Evolutionary conservation across 2,888 invertebrate genomes (phyloP).

Genomic region (Pinctada fucata): DNA sequence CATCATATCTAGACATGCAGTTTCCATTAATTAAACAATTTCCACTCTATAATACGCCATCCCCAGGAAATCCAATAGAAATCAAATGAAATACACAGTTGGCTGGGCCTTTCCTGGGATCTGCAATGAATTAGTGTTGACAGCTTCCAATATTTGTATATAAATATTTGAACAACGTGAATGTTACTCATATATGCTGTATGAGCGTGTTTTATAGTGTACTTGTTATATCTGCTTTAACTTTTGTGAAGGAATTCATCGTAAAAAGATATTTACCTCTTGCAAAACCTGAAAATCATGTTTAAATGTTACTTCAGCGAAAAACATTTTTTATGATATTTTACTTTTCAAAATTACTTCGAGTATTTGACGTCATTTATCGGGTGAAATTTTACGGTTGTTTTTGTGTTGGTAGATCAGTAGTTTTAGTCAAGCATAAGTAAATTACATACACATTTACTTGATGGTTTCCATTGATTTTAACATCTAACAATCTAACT

Average conservation of each 20-base stretch:
- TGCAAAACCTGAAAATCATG: no score
- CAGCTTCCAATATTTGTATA: slow-evolving; percentile 2
- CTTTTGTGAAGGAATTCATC: not conserved
- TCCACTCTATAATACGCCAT: not conserved
- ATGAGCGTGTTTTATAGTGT: not conserved
- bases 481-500: no score
- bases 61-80: not conserved
- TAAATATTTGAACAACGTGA: not conserved
- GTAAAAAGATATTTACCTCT: not conserved
- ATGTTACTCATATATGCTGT: not conserved
- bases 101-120: not conserved
- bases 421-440: no score
- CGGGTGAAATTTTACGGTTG: no score
- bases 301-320: no score
- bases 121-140: not conserved
- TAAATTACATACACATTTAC: no score
- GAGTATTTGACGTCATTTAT: no score
- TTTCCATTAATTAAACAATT: slow-evolving; percentile 2
- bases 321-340: no score
- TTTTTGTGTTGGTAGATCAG: no score
- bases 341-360: no score
- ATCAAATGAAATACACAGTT: slow-evolving; percentile 4
- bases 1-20: slow-evolving; percentile 1
- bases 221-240: not conserved
- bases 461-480: no score